These are phyloP conservation scores for Zeus faber DNA, from an alignment of 2,113 vertebrate genomes.

Conservation along the genomic window DNA sequence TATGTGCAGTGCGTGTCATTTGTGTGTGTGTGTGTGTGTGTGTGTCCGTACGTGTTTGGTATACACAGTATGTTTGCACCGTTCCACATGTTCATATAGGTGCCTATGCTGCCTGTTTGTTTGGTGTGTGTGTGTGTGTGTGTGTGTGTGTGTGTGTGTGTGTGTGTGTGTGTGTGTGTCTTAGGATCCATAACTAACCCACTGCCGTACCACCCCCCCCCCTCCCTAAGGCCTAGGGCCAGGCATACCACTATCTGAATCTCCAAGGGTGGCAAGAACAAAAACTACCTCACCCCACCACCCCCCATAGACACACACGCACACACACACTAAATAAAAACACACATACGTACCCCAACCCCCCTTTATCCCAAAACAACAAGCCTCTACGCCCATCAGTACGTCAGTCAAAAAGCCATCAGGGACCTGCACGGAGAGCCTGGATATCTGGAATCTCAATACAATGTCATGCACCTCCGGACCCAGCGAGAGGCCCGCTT, in stretches of 20 bases:
- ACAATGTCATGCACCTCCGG: conserved; percentile 72
- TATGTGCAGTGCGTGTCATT: not conserved
- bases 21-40: conserved; percentile 8
- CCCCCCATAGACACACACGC: conserved; percentile 44
- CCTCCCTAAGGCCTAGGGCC: conserved; percentile 57
- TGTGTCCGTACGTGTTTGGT: not conserved
- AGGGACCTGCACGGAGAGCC: conserved; percentile 71
- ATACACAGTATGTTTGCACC: too few species aligned
- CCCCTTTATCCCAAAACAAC: conserved; percentile 52
- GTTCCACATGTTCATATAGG: too few species aligned
- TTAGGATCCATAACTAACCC: conserved; percentile 43
- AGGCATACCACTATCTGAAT: conserved; percentile 65
- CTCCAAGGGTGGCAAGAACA: conserved; percentile 64
- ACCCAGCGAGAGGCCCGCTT: conserved; percentile 68
- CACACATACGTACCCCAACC: conserved; percentile 42
- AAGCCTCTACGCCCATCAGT: conserved; percentile 63
- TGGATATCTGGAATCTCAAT: conserved; percentile 72
- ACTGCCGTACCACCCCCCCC: conserved; percentile 16
- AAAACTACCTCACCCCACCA: conserved; percentile 61
- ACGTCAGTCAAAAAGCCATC: conserved; percentile 72
- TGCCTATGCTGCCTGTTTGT: too few species aligned
- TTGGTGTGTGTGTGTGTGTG: conserved; percentile 14
- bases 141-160: conserved; percentile 1
- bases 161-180: conserved; percentile 21
- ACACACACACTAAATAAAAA: conserved; percentile 22